Evolutionary conservation across 1,140 invertebrate genomes (phyloP).

Genomic region (Polyergus mexicanus): DNA sequence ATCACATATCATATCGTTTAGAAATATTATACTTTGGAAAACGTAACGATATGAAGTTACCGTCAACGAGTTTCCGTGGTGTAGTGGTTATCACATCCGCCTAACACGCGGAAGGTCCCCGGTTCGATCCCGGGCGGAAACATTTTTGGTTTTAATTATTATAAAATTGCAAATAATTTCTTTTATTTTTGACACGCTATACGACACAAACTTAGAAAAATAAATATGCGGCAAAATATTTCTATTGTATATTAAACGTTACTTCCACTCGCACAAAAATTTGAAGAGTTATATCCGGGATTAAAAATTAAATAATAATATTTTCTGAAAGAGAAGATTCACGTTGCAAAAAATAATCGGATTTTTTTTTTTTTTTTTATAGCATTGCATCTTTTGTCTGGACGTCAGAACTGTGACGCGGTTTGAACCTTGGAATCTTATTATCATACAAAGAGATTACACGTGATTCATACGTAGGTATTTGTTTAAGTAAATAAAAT

Average conservation of each 20-base stretch:
- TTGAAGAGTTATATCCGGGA: not conserved
- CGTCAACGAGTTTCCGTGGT: slow-evolving; percentile 69
- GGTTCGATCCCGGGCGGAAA: slow-evolving; percentile 79
- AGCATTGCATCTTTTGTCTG: not conserved
- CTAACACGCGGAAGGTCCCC: slow-evolving; percentile 79
- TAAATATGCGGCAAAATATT: not conserved
- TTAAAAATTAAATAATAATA: not conserved
- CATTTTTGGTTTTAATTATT: slow-evolving; percentile 41
- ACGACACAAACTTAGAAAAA: not conserved
- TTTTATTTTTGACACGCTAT: not conserved
- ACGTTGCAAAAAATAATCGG: not conserved
- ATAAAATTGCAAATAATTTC: not conserved
- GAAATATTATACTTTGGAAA: not conserved
- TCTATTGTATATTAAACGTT: not conserved
- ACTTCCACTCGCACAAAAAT: not conserved
- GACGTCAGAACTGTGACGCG: not conserved
- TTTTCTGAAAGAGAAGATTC: not conserved
- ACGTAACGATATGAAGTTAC: accelerated
- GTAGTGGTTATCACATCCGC: slow-evolving; percentile 79
- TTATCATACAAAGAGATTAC: slow-evolving; percentile 13
- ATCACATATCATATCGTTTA: not conserved
- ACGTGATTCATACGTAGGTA: not conserved
- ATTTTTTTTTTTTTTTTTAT: not conserved
- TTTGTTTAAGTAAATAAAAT: too few relatives aligned
- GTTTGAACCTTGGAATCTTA: not conserved